Evolutionary conservation across 1,140 invertebrate genomes (phyloP).

Genomic region (Belonocnema kinseyi): DNA sequence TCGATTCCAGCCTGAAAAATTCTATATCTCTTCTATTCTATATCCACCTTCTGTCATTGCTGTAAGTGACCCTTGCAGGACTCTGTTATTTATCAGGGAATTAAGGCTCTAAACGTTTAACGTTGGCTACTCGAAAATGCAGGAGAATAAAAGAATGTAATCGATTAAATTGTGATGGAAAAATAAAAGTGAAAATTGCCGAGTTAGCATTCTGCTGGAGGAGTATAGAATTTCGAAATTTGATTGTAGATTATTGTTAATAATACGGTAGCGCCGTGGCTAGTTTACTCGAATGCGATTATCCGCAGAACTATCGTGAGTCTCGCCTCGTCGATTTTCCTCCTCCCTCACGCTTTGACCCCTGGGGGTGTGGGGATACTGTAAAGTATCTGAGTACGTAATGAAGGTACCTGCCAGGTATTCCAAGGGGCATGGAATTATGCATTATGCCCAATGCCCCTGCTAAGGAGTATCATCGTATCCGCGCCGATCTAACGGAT

Average conservation of each 20-base stretch:
- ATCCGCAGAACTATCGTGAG: background rate
- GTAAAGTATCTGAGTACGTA: constrained; percentile 14
- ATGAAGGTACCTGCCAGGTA: constrained; percentile 8
- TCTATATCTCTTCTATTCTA: too few relatives aligned
- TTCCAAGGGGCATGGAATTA: constrained; percentile 57
- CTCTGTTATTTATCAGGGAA: too few relatives aligned
- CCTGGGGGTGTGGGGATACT: constrained; percentile 4
- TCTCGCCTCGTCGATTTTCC: constrained; percentile 3
- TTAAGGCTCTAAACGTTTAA: too few relatives aligned
- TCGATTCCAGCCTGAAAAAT: too few relatives aligned
- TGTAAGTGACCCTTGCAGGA: too few relatives aligned
- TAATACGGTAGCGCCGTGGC: background rate
- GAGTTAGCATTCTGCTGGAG: background rate
- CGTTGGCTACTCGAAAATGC: too few relatives aligned
- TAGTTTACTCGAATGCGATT: constrained; percentile 24
- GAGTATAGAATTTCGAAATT: background rate
- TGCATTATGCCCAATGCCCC: constrained; percentile 58
- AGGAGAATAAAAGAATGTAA: too few relatives aligned
- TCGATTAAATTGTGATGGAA: too few relatives aligned
- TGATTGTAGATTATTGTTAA: constrained; percentile 29
- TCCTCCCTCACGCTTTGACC: background rate
- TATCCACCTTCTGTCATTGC: too few relatives aligned
- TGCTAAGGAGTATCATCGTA: constrained; percentile 65
- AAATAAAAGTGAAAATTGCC: background rate
- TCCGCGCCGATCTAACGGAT: constrained; percentile 45